Evolutionary conservation across 1,140 invertebrate species (phyloP), one percentile per base, ranked within the genome.

Genomic region (Philotrypesis tridentata): DNA sequence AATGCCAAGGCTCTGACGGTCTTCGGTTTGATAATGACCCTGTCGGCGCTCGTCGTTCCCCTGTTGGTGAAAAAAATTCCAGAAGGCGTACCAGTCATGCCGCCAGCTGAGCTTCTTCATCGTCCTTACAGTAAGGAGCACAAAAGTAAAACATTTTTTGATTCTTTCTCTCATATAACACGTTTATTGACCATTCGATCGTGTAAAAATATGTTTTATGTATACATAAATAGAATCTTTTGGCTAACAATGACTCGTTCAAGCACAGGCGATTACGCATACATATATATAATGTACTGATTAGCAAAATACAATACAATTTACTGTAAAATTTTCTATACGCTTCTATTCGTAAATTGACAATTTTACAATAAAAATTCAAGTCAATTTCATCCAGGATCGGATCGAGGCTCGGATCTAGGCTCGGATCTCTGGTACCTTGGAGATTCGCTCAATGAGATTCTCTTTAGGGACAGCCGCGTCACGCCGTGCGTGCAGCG

Each of bases 401-500:
- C 61, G 25, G 9, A 25, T 60, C 40, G 37, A 83, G 82, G 79
- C 63, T 37, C 55, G 61, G 72, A 84, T 29, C n/a, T 77, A 65
- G 76, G 63, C 61, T 17, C 63, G 0, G 82, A 87, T 61, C 82
- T 85, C 76, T 78, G 31, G n/a, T 73, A 85, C 60, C 72, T 88
- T 68, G 85, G 87, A 17, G 79, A 87, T 61, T 43, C 83, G 17
- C 29, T 90, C 14, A 88, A 88, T 9, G 88, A 90, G 17, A 82
- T 90, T n/a, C 43, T 89, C 27, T 86, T 87, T 5, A 79, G 85
- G 37, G 89, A 91, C 61, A 88, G 85, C 72, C 86, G 89, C 31
- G 60, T 90, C 3, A 84, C 87, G 0, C 87, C 89, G 0, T 92
- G 92, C 43, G 75, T 90, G 40, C 90, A 92, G 79, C 85, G 86